phyloP scores from a whole-genome alignment of 2,888 invertebrate genomes.

The Platerodrilus igneus region DNA sequence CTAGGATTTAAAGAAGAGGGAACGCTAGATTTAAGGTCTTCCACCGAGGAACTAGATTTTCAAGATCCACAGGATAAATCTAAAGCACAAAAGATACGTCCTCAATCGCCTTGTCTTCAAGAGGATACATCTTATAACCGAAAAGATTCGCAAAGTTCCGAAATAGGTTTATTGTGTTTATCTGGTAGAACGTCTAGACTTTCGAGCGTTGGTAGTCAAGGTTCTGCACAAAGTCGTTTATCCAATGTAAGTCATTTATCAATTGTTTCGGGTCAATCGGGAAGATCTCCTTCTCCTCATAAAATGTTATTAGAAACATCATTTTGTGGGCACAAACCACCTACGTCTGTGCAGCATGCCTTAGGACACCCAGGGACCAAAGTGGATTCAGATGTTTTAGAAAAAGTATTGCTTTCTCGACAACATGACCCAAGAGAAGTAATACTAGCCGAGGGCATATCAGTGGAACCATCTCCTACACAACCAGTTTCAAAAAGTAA shows the following conservation, averaged over 20 bases:
- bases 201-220: slow-evolving; percentile 78
- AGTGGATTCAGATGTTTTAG: slow-evolving; percentile 49
- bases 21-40: slow-evolving; percentile 77
- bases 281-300: slow-evolving; percentile 73
- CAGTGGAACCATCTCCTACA: too few species aligned
- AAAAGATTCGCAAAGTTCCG: slow-evolving; percentile 58
- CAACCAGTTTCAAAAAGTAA: too few species aligned
- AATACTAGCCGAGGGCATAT: slow-evolving; percentile 59
- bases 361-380: slow-evolving; percentile 39
- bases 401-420: slow-evolving; percentile 55
- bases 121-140: slow-evolving; percentile 47
- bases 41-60: slow-evolving; percentile 83
- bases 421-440: slow-evolving; percentile 63
- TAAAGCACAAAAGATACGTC: slow-evolving; percentile 38
- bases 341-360: slow-evolving; percentile 39
- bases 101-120: slow-evolving; percentile 40
- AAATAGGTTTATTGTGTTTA: slow-evolving; percentile 68
- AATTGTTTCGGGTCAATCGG: slow-evolving; percentile 53
- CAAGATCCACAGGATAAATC: slow-evolving; percentile 56
- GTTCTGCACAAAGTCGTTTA: slow-evolving; percentile 48
- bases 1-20: slow-evolving; percentile 58
- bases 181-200: slow-evolving; percentile 77
- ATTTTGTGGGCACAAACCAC: slow-evolving; percentile 80
- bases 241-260: slow-evolving; percentile 56
- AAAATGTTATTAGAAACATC: slow-evolving; percentile 86